Evolutionary conservation across 2,797 vertebrate species (phyloP), one percentile per base, ranked within the genome.

Genomic region (Apogon talboti): DNA sequence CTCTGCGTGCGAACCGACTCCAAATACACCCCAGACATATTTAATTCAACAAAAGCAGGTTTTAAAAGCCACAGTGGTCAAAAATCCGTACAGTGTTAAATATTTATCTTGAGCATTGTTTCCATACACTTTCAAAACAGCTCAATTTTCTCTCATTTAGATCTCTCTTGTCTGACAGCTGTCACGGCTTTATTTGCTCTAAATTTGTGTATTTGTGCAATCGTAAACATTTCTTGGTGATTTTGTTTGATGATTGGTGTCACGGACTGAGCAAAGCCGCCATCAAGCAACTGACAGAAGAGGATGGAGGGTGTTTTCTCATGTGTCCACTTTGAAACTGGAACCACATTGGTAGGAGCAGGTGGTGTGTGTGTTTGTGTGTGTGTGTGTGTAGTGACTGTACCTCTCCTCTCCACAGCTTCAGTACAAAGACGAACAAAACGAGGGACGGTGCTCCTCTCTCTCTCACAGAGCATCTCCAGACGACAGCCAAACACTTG

Each of bases 401-500:
- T 76, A 98, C 96, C 96, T 97, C 93, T 94, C 78, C 91, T 93
- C 85, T 98, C 95, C 74, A 98, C 94, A 0, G 95, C 91, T 59
- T 95, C 94, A 0, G 95, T 90, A 55, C 96, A 97, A 66, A 96
- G 94, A 47, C 82, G 90, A 69, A 98, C 95, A 62, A 98, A 98
- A 75, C 93, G 95, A 69, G 96, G 96, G 64, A 98, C 90, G 0
- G 89, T 93, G 86, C 75, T 88, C 62, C 81, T 92, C 89, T 97
- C 96, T 16, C 96, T 78, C 70, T 96, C 94, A 28, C 97, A 98
- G 71, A 98, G 93, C 59, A 95, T 94, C 73, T 97, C 96, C 90
- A 98, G 81, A 28, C 92, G 63, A 77, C 96, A 98, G 79, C 96
- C 96, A 7, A 98, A 97, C 68, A 98, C 96, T 91, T 98, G 97